A percentile compares a stretch with the other conserved stretches of the same genome.
phyloP scores from a whole-genome alignment of 1,140 invertebrate species.

The Neotoxoptera formosana region DNA sequence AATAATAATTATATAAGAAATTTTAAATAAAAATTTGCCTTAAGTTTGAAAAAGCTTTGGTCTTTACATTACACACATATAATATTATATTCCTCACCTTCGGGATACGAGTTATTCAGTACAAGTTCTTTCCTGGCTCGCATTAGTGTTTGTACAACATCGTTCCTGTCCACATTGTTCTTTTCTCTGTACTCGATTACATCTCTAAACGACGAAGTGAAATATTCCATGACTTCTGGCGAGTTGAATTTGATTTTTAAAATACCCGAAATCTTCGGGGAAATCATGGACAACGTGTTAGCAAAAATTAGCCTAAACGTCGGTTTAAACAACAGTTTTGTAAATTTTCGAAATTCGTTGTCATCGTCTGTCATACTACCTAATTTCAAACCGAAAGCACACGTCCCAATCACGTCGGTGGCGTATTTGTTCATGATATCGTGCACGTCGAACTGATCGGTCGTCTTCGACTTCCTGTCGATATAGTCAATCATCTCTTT shows the following conservation, averaged over 20 bases:
- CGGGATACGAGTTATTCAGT: not conserved
- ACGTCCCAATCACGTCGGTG: constrained; percentile 42
- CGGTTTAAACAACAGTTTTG: constrained; percentile 60
- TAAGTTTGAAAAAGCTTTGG: too few species aligned
- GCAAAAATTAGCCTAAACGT: not conserved
- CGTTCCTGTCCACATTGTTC: constrained; percentile 64
- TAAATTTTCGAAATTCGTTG: constrained; percentile 65
- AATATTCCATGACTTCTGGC: constrained; percentile 60
- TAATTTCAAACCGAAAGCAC: constrained; percentile 47
- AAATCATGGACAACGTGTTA: not conserved
- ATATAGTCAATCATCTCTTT: constrained; percentile 63
- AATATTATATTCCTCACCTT: not conserved
- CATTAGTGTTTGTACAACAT: constrained; percentile 68
- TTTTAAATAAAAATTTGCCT: too few species aligned
- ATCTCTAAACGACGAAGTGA: constrained; percentile 60
- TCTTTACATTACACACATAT: too few species aligned
- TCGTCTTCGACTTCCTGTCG: not conserved
- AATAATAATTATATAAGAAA: not conserved
- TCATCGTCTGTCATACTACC: not conserved
- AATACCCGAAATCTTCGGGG: not conserved
- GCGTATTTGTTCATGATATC: constrained; percentile 41
- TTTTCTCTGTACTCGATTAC: constrained; percentile 65
- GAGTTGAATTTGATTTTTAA: not conserved
- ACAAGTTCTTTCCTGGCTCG: constrained; percentile 59
- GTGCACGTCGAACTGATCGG: not conserved